Base-by-base conservation (phyloP, 2,888 invertebrate genomes). In the Yponomeuta malinellus region DNA sequence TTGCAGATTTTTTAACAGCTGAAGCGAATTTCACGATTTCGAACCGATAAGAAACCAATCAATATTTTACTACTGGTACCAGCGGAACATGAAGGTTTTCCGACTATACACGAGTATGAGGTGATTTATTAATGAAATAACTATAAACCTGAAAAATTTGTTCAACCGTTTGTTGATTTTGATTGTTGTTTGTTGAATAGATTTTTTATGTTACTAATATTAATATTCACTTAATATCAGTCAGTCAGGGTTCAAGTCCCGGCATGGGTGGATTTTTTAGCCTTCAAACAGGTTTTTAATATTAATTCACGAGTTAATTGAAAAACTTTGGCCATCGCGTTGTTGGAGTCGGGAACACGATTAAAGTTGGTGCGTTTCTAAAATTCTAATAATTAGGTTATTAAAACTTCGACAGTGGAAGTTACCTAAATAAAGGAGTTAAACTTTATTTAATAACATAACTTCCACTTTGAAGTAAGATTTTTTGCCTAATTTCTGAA, bases 41-140 rank as follows among this genome's bases (percentile, higher is more conserved):
- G 12, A 15, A 65, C 72, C 82, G 87, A 88, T 87, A 88, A 88
- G 80, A 81, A 84, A 78, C 79, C 82, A 83, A 88, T 86, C 86
- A 83, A 79, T 75, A 75, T 72, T 83, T 83, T 79, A 81, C 78
- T 77, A 76, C 75, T 43, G 8, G 43, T 74, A 70, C 15, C 15
- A 15, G 70, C 71, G 72, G 72, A 63, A 66, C 48, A 65, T 59
- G 68, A 31, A 10, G 68, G 31, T 64, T 12, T 68, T 43, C 15
- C 63, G 48, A 9, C 10, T 10, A 12, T 15, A 48, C 64, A 63
- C 70, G 63, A 67, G 67, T 37, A 48, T 71, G 10, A 67, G 69
- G 52, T 15, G 3, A 12, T 3, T 52, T 15, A 59, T 59, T 59
- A 59, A 59, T 59, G 6, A 59, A 43, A 43, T 8, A 43, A 43